These are phyloP conservation scores for Zeuzera pyrina DNA, from an alignment of 2,888 invertebrate species.

Conservation along the genomic window DNA sequence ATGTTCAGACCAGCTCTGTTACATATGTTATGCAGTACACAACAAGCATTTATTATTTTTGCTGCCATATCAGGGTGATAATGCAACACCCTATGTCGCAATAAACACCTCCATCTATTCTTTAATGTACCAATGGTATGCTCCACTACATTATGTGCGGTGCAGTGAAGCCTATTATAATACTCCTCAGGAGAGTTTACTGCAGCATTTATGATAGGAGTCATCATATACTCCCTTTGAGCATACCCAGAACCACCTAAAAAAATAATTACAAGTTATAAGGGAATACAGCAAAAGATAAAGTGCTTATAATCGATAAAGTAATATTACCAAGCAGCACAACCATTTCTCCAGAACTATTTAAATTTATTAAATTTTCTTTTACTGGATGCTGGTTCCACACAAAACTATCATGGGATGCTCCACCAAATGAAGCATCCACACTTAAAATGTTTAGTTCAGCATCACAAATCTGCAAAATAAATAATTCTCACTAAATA, in stretches of 20 bases:
- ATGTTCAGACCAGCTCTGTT: no score
- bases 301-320: no score
- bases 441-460: no score
- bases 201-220: neutral
- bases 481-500: no score
- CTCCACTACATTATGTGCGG: neutral
- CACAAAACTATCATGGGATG: constrained; percentile 8
- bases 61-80: neutral
- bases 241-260: no score
- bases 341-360: no score
- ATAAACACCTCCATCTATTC: neutral
- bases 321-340: no score
- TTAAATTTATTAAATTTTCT: no score
- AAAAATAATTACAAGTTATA: no score
- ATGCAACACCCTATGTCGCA: neutral
- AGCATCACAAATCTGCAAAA: no score
- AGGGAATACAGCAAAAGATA: no score
- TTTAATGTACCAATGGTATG: neutral
- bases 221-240: no score
- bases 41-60: neutral
- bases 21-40: neutral
- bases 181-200: neutral
- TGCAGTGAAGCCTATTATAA: neutral
- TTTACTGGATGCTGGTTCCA: constrained; percentile 8
- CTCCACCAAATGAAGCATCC: constrained; percentile 6